Conservation (phyloP, 2,113 vertebrate genomes). For the Bujurquina vittata region DNA sequence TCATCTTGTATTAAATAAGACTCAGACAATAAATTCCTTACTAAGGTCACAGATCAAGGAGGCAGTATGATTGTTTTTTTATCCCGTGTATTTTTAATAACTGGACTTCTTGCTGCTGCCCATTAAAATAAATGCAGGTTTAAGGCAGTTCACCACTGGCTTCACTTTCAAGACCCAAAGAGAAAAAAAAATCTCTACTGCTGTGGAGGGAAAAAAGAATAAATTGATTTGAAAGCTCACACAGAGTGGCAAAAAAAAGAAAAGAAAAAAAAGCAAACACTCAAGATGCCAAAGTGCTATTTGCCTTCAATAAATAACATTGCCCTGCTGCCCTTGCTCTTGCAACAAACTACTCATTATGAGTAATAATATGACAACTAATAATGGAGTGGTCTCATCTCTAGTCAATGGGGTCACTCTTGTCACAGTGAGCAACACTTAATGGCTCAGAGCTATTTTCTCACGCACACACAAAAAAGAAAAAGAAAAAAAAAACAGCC, state of each 20-base stretch:
- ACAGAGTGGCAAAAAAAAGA: background rate
- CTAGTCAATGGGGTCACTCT: conserved; percentile 9
- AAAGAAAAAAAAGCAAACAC: conserved; percentile 24
- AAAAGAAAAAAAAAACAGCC: accelerated
- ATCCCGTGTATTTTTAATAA: too few relatives aligned
- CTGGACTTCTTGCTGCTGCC: background rate
- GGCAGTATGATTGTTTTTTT: too few relatives aligned
- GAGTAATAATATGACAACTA: conserved; percentile 6
- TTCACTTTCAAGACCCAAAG: background rate
- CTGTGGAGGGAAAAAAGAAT: background rate
- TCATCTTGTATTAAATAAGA: too few relatives aligned
- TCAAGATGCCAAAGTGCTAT: conserved; percentile 17
- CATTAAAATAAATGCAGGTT: background rate
- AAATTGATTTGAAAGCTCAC: background rate
- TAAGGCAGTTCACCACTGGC: background rate
- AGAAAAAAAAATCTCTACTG: background rate
- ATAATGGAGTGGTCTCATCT: conserved; percentile 36
- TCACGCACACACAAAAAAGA: background rate
- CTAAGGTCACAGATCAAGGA: too few relatives aligned
- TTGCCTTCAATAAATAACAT: conserved; percentile 9
- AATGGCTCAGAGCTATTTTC: background rate
- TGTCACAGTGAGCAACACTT: background rate
- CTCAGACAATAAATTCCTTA: too few relatives aligned
- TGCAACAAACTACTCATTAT: conserved; percentile 16
- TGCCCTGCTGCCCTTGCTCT: background rate